A percentile compares a stretch with the other conserved stretches of the same genome.
phyloP scores from a whole-genome alignment of 2,888 invertebrate genomes.

The Zaprionus obscuricornis region DNA sequence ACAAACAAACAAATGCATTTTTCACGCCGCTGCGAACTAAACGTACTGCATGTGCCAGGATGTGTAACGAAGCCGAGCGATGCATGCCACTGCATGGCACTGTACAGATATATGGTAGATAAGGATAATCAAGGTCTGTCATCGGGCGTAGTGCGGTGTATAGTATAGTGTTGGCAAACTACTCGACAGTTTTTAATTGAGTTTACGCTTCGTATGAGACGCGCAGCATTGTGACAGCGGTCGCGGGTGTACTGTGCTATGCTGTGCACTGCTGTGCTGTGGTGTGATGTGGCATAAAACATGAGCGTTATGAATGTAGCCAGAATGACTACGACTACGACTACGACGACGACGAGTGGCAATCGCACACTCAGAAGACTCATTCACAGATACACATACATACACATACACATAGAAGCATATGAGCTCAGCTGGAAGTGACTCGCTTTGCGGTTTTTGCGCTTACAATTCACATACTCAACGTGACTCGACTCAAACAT shows the following conservation, averaged over 20 bases:
- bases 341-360: too few relatives aligned
- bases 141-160: conserved; percentile 40
- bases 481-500: conserved; percentile 21
- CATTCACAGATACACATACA: conserved; percentile 7
- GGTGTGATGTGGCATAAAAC: too few relatives aligned
- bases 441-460: conserved; percentile 67
- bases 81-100: conserved; percentile 5
- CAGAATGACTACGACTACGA: too few relatives aligned
- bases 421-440: conserved; percentile 60
- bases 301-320: too few relatives aligned
- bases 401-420: not conserved
- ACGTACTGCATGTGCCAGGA: conserved; percentile 29
- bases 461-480: conserved; percentile 25
- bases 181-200: conserved; percentile 76
- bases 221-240: conserved; percentile 16
- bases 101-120: conserved; percentile 25
- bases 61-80: conserved; percentile 34
- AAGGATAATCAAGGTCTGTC: conserved; percentile 70
- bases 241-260: too few relatives aligned
- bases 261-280: too few relatives aligned
- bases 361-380: too few relatives aligned
- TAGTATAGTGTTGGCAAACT: conserved; percentile 46
- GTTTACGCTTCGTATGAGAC: conserved; percentile 67
- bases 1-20: conserved; percentile 47
- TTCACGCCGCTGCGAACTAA: conserved; percentile 20